phyloP scores from a whole-genome alignment of 2,113 vertebrate species.

The Panthera uncia region DNA sequence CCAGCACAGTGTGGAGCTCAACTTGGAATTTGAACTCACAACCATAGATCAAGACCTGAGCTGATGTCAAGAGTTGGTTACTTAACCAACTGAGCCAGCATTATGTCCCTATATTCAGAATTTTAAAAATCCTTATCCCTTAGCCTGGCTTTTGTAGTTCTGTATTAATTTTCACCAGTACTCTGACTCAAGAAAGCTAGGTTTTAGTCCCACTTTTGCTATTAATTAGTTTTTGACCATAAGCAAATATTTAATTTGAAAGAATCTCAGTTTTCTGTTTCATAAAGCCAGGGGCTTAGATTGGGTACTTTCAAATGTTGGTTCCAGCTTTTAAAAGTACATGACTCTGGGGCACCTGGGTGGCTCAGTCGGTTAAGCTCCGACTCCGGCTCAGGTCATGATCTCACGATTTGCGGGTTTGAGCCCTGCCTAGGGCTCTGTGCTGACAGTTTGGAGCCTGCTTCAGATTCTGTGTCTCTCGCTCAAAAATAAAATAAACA shows the following conservation, averaged over 20 bases:
- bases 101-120: background rate
- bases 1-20: no score
- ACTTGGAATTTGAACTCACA: no score
- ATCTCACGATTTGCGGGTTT: no score
- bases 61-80: no score
- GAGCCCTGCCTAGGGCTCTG: no score
- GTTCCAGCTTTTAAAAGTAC: background rate
- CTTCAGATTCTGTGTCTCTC: no score
- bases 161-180: background rate
- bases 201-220: background rate
- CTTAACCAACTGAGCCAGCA: no score
- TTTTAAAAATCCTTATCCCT: background rate
- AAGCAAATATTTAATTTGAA: background rate
- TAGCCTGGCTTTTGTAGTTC: background rate
- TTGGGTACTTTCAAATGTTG: background rate
- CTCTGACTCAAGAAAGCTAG: background rate
- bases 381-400: no score
- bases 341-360: background rate
- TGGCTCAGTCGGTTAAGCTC: no score
- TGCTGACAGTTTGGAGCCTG: no score
- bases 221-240: background rate
- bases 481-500: no score
- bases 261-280: background rate
- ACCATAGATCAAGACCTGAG: no score
- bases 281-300: background rate